phyloP scores from a whole-genome alignment of 2,113 vertebrate genomes.

The Pelvicachromis taeniatus region DNA sequence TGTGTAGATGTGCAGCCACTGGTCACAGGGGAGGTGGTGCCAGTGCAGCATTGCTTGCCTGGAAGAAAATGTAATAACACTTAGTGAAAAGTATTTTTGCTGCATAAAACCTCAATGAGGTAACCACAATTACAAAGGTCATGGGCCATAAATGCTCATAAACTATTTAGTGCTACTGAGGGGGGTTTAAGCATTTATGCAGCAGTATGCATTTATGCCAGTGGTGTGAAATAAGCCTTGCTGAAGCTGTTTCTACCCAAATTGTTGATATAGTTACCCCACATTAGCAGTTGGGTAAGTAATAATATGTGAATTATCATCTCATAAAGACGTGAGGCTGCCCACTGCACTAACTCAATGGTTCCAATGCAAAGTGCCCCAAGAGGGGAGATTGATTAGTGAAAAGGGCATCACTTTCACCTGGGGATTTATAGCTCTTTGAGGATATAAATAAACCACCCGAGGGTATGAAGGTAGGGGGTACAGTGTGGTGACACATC shows the following conservation, averaged over 20 bases:
- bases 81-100: conserved; percentile 28
- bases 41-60: conserved; percentile 19
- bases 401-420: conserved; percentile 71
- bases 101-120: conserved; percentile 29
- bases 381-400: conserved; percentile 57
- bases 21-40: conserved; percentile 57
- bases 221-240: not conserved
- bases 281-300: conserved; percentile 1
- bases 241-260: not conserved
- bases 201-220: not conserved
- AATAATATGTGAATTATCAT: conserved; percentile 20
- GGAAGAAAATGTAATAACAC: conserved; percentile 28
- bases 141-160: conserved; percentile 44
- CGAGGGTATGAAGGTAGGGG: conserved; percentile 36
- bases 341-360: not conserved
- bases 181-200: not conserved
- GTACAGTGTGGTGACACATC: conserved; percentile 46
- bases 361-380: conserved; percentile 28
- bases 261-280: conserved; percentile 7
- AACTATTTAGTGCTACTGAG: conserved; percentile 38
- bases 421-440: conserved; percentile 62
- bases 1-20: conserved; percentile 55
- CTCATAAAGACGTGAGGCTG: not conserved
- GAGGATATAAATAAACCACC: conserved; percentile 66
- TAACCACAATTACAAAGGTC: conserved; percentile 55